A percentile compares a stretch with the other conserved stretches of the same genome.
Evolutionary conservation across 1,140 invertebrate species (phyloP).

Genomic region (Dinothrombium tinctorium): DNA sequence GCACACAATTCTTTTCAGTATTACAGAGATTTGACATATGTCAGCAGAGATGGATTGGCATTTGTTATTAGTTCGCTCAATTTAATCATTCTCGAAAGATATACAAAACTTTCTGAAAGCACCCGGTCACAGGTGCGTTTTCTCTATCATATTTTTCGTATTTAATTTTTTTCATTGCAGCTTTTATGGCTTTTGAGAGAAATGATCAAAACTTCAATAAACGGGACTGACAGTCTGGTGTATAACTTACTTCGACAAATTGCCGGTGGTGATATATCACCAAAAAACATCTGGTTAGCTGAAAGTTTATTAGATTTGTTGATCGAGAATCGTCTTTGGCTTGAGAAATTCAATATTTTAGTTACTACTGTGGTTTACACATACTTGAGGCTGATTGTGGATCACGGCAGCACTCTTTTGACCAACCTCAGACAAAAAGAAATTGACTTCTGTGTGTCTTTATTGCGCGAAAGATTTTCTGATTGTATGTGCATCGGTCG

Average conservation of each 20-base stretch:
- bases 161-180: constrained; percentile 14
- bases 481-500: constrained; percentile 65
- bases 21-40: constrained; percentile 69
- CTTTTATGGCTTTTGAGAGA: constrained; percentile 34
- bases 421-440: constrained; percentile 60
- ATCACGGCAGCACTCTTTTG: constrained; percentile 44
- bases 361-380: constrained; percentile 76
- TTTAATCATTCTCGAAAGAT: constrained; percentile 65
- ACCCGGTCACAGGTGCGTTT: constrained; percentile 37
- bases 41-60: constrained; percentile 62
- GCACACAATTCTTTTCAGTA: constrained; percentile 32
- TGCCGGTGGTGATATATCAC: constrained; percentile 66
- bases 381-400: constrained; percentile 77
- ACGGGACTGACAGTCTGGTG: constrained; percentile 61
- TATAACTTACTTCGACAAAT: constrained; percentile 77
- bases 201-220: constrained; percentile 65
- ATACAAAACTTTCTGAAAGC: constrained; percentile 54
- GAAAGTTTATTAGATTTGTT: constrained; percentile 78
- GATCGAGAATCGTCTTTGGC: constrained; percentile 57
- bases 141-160: neutral
- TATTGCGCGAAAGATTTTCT: constrained; percentile 67
- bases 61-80: constrained; percentile 52
- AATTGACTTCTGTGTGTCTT: constrained; percentile 60
- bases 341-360: constrained; percentile 66
- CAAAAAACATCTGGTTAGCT: constrained; percentile 64